Evolutionary conservation across 1,140 invertebrate genomes (phyloP), one percentile per base, ranked within the genome.

Genomic region (Meteorus sp.): DNA sequence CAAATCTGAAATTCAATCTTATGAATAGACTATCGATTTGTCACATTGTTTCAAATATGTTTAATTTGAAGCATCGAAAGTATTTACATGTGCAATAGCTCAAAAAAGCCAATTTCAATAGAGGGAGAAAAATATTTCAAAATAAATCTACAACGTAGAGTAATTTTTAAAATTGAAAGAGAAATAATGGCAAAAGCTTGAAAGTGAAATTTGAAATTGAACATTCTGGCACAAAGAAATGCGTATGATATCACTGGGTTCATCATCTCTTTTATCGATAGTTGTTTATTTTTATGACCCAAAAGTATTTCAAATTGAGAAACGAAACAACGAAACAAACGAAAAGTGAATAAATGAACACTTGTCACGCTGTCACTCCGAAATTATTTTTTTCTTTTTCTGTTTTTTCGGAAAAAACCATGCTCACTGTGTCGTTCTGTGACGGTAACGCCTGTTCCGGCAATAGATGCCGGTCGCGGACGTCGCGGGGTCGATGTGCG

Each of bases 401-500:
- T 35, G 27, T 22, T 17, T 43, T 8, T 39, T 57, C 29, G 41
- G 11, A 22, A 62, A 70, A 70, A 67, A 68, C 64, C 65, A 75
- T 79, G 77, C 80, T 83, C 77, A 82, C 80, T 80, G 70, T 81
- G 74, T 79, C 71, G 75, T 64, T 83, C 82, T 67, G 74, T 73
- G 68, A 85, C 81, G 78, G 88, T 86, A 74, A 92, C 86, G 59
- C 89, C 90, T 60, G 91, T 92, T 69, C 89, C 89, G 65, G 91
- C 91, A 71, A 94, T 93, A 78, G 90, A 93, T 67, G 88, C 87
- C 63, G 92, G 91, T 56, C 91, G 83, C 44, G 87, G 89, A 71
- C 85, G 83, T 63, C 88, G 79, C 55, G 86, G 84, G 55, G 85
- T 82, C 50, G 85, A 81, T 43, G 77, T 77, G 25, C 81, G 73